A percentile compares a stretch with the other conserved stretches of the same genome.
These are phyloP conservation scores for Hyposoter dolosus DNA, from an alignment of 2,888 invertebrate species.

Conservation along the genomic window DNA sequence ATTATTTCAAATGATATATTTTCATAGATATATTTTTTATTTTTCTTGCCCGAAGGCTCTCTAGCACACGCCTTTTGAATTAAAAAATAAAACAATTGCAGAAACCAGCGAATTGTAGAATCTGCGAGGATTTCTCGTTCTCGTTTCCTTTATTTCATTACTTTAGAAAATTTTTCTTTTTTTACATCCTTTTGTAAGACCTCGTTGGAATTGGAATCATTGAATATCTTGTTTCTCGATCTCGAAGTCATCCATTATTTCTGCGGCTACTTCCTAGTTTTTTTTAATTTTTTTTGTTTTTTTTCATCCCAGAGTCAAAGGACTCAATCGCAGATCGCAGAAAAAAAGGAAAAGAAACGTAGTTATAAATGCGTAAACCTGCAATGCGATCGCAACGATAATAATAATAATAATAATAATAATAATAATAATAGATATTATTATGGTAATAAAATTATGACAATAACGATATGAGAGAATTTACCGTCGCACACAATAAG, in stretches of 20 bases:
- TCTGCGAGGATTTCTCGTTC: constrained; percentile 16
- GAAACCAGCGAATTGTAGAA: constrained; percentile 37
- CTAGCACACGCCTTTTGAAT: constrained; percentile 16
- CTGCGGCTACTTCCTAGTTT: constrained; percentile 17
- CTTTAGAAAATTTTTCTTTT: constrained; percentile 38
- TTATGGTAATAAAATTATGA: constrained; percentile 53
- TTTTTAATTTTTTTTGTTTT: constrained; percentile 7
- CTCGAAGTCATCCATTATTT: constrained; percentile 15
- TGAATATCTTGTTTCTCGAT: constrained; percentile 22
- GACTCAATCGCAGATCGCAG: constrained; percentile 38
- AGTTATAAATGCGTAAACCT: constrained; percentile 32
- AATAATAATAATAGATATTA: constrained; percentile 9
- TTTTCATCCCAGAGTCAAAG: constrained; percentile 11
- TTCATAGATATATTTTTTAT: constrained; percentile 2
- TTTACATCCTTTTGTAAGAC: constrained; percentile 30
- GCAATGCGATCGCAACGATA: constrained; percentile 52
- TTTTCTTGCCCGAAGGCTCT: constrained; percentile 34
- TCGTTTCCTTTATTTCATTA: constrained; percentile 37
- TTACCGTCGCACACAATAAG: constrained; percentile 25
- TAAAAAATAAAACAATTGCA: constrained; percentile 17
- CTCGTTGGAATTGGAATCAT: constrained; percentile 54
- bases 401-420: constrained; percentile 29
- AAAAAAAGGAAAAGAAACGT: constrained; percentile 21
- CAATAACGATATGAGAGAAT: constrained; percentile 56
- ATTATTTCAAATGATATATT: constrained; percentile 16